A percentile compares a stretch with the other conserved stretches of the same genome.
These are phyloP conservation scores for Athene noctua DNA, from an alignment of 2,113 vertebrate species.

Conservation along the genomic window DNA sequence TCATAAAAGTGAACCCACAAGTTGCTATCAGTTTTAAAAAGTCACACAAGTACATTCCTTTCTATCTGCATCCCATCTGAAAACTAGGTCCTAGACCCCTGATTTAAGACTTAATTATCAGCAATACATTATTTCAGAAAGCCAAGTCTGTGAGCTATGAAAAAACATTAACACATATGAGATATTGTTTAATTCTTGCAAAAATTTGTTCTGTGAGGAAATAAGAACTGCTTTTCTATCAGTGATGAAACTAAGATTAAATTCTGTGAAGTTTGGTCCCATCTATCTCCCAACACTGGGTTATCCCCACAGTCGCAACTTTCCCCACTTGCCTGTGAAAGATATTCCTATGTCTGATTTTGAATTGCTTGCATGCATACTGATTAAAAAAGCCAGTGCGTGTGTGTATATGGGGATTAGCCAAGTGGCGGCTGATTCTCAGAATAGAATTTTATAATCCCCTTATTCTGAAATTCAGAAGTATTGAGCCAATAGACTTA, in stretches of 20 bases:
- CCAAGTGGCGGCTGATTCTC: neutral
- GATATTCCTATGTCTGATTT: neutral
- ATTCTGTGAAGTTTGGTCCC: neutral
- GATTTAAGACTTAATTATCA: neutral
- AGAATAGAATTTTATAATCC: neutral
- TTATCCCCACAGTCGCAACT: neutral
- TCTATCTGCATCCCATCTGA: neutral
- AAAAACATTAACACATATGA: neutral
- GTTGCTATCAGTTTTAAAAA: neutral
- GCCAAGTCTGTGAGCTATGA: neutral
- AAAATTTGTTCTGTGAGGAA: neutral
- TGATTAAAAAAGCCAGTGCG: neutral
- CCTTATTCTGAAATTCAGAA: neutral
- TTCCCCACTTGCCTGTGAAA: neutral
- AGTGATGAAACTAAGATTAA: neutral
- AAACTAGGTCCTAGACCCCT: neutral
- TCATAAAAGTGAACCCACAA: neutral
- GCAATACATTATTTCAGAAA: neutral
- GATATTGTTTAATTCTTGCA: neutral
- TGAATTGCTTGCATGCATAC: neutral
- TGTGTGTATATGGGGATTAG: neutral
- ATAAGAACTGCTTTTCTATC: neutral
- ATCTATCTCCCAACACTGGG: neutral
- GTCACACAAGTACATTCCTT: neutral
- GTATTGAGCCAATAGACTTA: neutral